Base-by-base conservation (phyloP, 2,888 invertebrate genomes). In the Azorinus chamasolen region DNA sequence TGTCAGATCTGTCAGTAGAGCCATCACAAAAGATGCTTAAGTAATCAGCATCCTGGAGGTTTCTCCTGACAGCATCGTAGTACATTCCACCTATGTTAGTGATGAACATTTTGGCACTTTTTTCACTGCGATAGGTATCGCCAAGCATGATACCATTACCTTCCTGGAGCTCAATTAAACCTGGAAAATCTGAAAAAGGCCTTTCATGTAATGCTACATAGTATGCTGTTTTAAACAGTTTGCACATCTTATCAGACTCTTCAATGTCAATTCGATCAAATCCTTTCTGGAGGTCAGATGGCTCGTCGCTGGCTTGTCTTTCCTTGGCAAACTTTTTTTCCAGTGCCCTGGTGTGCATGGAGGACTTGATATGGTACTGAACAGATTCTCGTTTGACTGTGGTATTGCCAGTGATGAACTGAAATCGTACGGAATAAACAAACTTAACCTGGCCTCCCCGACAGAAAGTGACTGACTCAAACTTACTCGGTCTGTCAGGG, bases 1-100 rank as follows among this genome's bases (percentile, higher is more conserved):
- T 54, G 14, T 79, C 79, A 12, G 70, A 46, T 25, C 69, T 51
- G 41, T 70, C 79, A 32, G 79, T 71, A 10, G 71, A 63, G 1
- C 69, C 70, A 58, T 79, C 73, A 65, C 79, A 70, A 46, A 70
- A 74, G 12, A 79, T 53, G 41, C 66, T 70, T 24, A 79, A 70
- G 14, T 41, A 57, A 14, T 57, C 69, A n/a, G 61, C 46, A 18
- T 37, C 20, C 4, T 45, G 18, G 14, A 70, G n/a, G 12, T 37
- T 2, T 4, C n/a, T 2, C 41, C 16, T 57, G 2, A 58, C n/a
- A 14, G 10, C 50, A 71, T 63, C 71, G 50, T 37, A 18, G 32
- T 50, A 71, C 0, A 57, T 20, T 27, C 71, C 71, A 50, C 50
- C 63, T 20, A 63, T 71, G 20, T 64, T 24, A 16, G n/a, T 39